Base-by-base conservation (phyloP, 2,113 vertebrate species). In the Paramisgurnus dabryanus region DNA sequence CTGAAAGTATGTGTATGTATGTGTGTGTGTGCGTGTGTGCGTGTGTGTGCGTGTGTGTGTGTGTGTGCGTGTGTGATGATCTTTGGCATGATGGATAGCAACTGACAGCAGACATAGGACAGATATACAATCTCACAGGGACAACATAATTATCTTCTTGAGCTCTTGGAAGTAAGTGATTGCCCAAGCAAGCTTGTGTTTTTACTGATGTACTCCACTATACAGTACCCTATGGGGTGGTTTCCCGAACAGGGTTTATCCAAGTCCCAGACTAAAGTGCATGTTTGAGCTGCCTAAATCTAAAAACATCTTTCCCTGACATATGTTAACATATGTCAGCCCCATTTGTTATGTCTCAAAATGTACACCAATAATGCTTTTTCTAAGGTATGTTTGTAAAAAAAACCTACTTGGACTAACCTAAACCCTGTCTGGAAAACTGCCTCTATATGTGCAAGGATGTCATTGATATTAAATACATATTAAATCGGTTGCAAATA, bases 61-160 rank as follows among this genome's bases (percentile, higher is more conserved):
- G 47, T 55, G 9, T 45, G 17, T 70, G 73, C 66, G 64, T 58
- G 12, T 80, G 41, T 60, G 18, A 43, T 39, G n/a, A 65, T 61
- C 27, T 74, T 80, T 69, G 66, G 49, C 17, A 67, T 58, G 57
- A 67, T 55, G 73, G 58, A 53, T 55, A 49, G 47, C 5, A 9
- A 60, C 79, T 80, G 68, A 83, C 80, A 82, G 63, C 67, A 76
- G 66, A 45, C 53, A 57, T 78, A 64, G 72, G 58, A 79, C 67
- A 50, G 64, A 67, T 73, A 79, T 39, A 43, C 15, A 55, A 22
- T 82, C 77, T 60, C 53, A 34, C 4, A 64, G 41, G 47, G 72
- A 78, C 71, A 67, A 58, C 60, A 57, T 80, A 80, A 82, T 81
- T 82, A 80, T 76, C n/a, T 68, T 67, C 82, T 65, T 12, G 82